Evolutionary conservation across 2,797 vertebrate genomes (phyloP).

Genomic region (Nothura maculosa): DNA sequence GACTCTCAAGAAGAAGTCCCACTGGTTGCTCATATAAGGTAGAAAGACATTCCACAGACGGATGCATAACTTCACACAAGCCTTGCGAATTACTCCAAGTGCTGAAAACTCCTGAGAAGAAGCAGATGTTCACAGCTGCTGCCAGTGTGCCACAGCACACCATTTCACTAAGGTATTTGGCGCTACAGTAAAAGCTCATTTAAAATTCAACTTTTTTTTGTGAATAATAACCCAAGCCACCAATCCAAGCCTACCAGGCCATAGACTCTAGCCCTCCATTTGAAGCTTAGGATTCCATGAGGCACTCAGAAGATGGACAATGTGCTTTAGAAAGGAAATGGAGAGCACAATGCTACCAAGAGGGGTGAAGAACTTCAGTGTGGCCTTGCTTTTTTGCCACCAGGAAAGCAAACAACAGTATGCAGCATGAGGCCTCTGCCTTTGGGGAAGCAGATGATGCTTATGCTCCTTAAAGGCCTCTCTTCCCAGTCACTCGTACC

Average conservation of each 20-base stretch:
- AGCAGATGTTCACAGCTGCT: slow-evolving; percentile 53
- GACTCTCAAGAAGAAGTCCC: slow-evolving; percentile 5
- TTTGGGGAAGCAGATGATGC: background rate
- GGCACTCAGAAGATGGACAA: background rate
- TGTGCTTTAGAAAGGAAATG: background rate
- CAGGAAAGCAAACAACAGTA: background rate
- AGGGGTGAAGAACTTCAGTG: background rate
- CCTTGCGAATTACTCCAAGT: slow-evolving; percentile 51
- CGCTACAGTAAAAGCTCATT: background rate
- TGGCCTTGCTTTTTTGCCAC: background rate
- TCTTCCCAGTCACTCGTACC: background rate
- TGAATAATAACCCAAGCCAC: slow-evolving; percentile 33
- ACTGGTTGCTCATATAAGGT: slow-evolving; percentile 65
- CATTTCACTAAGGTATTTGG: slow-evolving; percentile 1
- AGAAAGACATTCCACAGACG: slow-evolving; percentile 21
- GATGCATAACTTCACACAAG: slow-evolving; percentile 41
- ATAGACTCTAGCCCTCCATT: background rate
- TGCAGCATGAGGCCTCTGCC: background rate
- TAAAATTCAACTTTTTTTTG: slow-evolving; percentile 46
- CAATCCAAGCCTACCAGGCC: too few relatives aligned
- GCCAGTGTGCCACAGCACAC: slow-evolving; percentile 34
- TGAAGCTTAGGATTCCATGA: slow-evolving; percentile 26
- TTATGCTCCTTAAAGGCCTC: background rate
- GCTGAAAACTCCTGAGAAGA: slow-evolving; percentile 67
- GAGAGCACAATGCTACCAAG: background rate